Base-by-base conservation (phyloP, 2,888 invertebrate species). In the Drosophila parthenogenetica region DNA sequence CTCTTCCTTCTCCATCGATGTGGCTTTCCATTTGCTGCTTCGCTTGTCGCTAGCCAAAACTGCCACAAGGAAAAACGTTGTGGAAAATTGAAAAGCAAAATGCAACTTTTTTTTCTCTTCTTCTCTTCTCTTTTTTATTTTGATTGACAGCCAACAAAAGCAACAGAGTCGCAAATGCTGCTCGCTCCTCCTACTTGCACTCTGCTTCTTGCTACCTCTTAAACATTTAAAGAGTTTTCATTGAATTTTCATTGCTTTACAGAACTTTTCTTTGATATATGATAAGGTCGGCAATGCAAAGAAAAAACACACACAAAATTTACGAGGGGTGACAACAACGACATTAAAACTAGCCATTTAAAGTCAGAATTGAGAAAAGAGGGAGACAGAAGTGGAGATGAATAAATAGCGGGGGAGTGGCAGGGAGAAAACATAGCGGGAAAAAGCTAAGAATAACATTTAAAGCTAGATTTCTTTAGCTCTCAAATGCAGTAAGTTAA, bases 41-140 rank as follows among this genome's bases (percentile, higher is more conserved):
- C 50, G 22, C 40, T 40, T 29, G 66, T 39, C 39, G 32, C 42
- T 16, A 16, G 25, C 22, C 46, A n/a, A n/a, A 46, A 22, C 45
- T 25, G 48, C 32, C 48, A 17, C 32, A 49, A 49, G 49, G 42
- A 45, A 25, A 73, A 55, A 55, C 49, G 42, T 45, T 55, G 16
- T 43, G 69, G 50, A 68, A 69, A 78, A 75, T 75, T 62, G 59
- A 80, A 80, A 77, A 73, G 63, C 67, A 62, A 83, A 83, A 80
- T 80, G 72, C 81, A 69, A 69, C 67, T 35, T 68, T 11, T 35
- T 35, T 10, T 35, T 35, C 0, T 13, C 13, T 35, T 29, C 5
- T 29, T 29, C 10, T 10, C 10, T 29, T 29, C 10, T 35, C 0
- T 13, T 35, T 11, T 35, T 11, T 35, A 8, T 35, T 35, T 81